These are phyloP conservation scores for Agrochola lota DNA, from an alignment of 2,888 invertebrate genomes.

Conservation along the genomic window DNA sequence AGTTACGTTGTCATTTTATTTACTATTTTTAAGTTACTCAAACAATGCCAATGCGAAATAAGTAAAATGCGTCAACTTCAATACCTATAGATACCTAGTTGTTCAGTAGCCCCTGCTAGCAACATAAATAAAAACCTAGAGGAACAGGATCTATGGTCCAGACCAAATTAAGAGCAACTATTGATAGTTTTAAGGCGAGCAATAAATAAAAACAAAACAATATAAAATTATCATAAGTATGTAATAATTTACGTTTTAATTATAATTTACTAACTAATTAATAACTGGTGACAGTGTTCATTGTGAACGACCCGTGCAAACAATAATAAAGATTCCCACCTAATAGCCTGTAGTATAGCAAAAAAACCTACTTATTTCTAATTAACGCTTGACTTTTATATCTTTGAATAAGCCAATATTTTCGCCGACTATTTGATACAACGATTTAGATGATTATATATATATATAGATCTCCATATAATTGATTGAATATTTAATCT, in stretches of 20 bases:
- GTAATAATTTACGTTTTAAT: constrained; percentile 21
- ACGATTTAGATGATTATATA: constrained; percentile 4
- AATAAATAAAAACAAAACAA: not conserved
- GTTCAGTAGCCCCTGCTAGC: not conserved
- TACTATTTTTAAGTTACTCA: not conserved
- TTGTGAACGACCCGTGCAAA: not conserved
- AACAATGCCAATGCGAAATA: not conserved
- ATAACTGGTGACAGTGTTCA: not conserved
- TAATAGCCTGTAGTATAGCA: not conserved
- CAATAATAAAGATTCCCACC: not conserved
- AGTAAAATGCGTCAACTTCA: not conserved
- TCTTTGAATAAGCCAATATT: not conserved
- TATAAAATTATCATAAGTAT: too few relatives aligned
- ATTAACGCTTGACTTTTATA: not conserved
- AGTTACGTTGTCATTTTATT: not conserved
- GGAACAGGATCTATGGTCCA: not conserved
- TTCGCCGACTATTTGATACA: not conserved
- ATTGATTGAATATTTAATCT: not conserved
- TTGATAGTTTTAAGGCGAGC: not conserved
- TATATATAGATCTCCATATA: too few relatives aligned
- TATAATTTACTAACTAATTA: constrained; percentile 17
- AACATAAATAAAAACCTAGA: not conserved
- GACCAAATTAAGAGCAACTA: too few relatives aligned
- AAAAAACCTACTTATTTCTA: constrained; percentile 1
- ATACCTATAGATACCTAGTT: not conserved